These are phyloP conservation scores for Maniola jurtina DNA, from an alignment of 1,140 invertebrate species.

Conservation along the genomic window DNA sequence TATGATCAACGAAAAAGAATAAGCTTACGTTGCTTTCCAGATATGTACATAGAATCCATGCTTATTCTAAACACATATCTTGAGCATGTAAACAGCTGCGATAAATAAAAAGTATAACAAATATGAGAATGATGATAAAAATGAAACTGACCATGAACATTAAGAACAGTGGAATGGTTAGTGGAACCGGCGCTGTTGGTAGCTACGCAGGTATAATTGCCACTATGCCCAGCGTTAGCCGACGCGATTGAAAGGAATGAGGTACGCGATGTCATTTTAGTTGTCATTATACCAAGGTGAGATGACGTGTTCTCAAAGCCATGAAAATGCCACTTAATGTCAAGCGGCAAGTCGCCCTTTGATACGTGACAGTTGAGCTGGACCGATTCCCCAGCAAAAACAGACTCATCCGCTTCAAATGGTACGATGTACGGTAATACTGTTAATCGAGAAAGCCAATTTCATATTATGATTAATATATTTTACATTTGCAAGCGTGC, in stretches of 20 bases:
- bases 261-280: constrained; percentile 86
- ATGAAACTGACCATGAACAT: constrained; percentile 85
- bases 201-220: constrained; percentile 90
- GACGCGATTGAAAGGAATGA: constrained; percentile 89
- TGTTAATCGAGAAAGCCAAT: constrained; percentile 76
- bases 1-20: constrained; percentile 46
- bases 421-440: constrained; percentile 88
- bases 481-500: constrained; percentile 65
- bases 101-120: constrained; percentile 42
- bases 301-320: constrained; percentile 81
- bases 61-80: constrained; percentile 56
- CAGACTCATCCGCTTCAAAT: constrained; percentile 87
- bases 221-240: constrained; percentile 86
- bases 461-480: constrained; percentile 50
- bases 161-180: constrained; percentile 84
- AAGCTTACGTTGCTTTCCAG: constrained; percentile 48
- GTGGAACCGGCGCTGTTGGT: constrained; percentile 86
- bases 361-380: constrained; percentile 87
- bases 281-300: constrained; percentile 85
- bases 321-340: constrained; percentile 89
- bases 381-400: constrained; percentile 89
- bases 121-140: constrained; percentile 41
- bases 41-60: constrained; percentile 63
- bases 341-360: constrained; percentile 87
- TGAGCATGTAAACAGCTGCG: constrained; percentile 39